phyloP scores from a whole-genome alignment of 2,888 invertebrate species.

The Elysia crispata region DNA sequence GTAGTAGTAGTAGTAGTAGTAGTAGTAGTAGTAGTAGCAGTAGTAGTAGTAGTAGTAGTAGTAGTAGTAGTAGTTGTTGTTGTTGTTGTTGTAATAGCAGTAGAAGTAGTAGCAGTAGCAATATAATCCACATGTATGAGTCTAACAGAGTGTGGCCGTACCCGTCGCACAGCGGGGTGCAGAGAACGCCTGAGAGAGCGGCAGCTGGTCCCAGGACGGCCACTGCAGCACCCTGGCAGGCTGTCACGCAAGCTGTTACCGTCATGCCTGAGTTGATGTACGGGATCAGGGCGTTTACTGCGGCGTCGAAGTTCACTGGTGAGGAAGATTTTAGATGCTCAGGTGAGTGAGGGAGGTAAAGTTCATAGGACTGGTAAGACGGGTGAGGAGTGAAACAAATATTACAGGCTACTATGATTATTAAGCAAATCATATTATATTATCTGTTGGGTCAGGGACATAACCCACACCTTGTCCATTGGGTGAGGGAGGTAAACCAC shows the following conservation, averaged over 20 bases:
- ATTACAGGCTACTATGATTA: too few relatives aligned
- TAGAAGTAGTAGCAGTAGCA: not conserved
- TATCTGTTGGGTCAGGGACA: too few relatives aligned
- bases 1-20: not conserved
- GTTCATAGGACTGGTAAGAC: too few relatives aligned
- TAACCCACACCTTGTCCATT: too few relatives aligned
- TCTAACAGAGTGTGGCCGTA: not conserved
- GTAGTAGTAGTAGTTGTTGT: not conserved
- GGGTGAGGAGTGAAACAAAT: too few relatives aligned
- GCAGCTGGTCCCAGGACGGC: constrained; percentile 41
- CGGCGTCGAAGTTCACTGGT: constrained; percentile 39
- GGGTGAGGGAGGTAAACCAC: too few relatives aligned
- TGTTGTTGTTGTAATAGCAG: too few relatives aligned
- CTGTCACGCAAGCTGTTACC: constrained; percentile 24
- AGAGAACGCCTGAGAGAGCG: constrained; percentile 30
- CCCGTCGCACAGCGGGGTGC: constrained; percentile 34
- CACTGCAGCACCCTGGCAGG: constrained; percentile 7
- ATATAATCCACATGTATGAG: not conserved
- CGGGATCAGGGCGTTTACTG: constrained; percentile 38
- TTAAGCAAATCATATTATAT: too few relatives aligned
- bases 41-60: not conserved
- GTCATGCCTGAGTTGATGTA: constrained; percentile 41
- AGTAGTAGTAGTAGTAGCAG: not conserved
- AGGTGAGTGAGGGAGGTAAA: too few relatives aligned
- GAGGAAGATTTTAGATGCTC: too few relatives aligned